These are phyloP conservation scores for Tenthredo scrophulariae DNA, from an alignment of 2,888 invertebrate species.

Conservation along the genomic window DNA sequence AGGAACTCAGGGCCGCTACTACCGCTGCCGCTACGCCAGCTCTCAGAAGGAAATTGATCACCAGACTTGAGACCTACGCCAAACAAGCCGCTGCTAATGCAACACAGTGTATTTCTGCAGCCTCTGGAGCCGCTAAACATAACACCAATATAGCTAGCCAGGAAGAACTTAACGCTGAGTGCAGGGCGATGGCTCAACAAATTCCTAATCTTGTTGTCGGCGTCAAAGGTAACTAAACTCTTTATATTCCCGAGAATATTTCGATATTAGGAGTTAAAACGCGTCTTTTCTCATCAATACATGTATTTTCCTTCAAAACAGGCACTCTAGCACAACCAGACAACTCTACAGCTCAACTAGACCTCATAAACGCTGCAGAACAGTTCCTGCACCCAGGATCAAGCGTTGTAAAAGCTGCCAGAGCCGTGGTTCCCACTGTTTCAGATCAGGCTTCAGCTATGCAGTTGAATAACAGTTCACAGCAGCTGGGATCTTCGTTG, in stretches of 20 bases:
- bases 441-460: conserved; percentile 88
- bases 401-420: conserved; percentile 87
- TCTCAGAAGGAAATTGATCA: conserved; percentile 86
- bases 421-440: conserved; percentile 91
- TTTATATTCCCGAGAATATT: neutral
- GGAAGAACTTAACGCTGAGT: conserved; percentile 88
- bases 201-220: conserved; percentile 91
- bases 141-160: conserved; percentile 85
- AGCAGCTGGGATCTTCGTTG: conserved; percentile 84
- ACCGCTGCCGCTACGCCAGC: conserved; percentile 92
- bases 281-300: neutral
- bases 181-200: conserved; percentile 87
- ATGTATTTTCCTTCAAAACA: neutral
- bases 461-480: conserved; percentile 86
- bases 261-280: neutral
- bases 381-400: conserved; percentile 87
- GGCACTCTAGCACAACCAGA: conserved; percentile 84
- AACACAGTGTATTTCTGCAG: conserved; percentile 94
- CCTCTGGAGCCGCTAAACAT: conserved; percentile 89
- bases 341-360: conserved; percentile 87
- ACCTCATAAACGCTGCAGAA: conserved; percentile 91
- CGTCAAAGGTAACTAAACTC: conserved; percentile 80
- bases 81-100: conserved; percentile 93
- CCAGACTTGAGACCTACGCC: conserved; percentile 81
- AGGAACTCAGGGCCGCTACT: conserved; percentile 94